Evolutionary conservation across 2,113 vertebrate genomes (phyloP).

Genomic region (Syngnathus floridae): DNA sequence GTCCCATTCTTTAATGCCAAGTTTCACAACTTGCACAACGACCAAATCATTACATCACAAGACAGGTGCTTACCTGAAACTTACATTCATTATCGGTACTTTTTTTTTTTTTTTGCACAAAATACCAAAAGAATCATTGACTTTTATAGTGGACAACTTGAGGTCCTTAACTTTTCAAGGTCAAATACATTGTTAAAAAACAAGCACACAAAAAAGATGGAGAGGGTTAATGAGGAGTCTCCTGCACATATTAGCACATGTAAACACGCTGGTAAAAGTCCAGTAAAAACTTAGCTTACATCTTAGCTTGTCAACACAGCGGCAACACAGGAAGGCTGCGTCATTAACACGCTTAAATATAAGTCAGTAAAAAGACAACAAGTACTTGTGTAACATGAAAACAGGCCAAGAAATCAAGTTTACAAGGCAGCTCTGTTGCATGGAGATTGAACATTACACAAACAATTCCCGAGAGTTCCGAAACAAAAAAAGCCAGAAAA

Average conservation of each 20-base stretch:
- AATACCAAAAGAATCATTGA: not conserved
- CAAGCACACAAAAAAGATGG: constrained; percentile 43
- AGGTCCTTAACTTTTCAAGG: constrained; percentile 9
- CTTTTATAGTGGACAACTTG: constrained; percentile 8
- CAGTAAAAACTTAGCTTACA: constrained; percentile 48
- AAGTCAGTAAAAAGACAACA: constrained; percentile 30
- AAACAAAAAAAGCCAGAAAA: constrained; percentile 16
- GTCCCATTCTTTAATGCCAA: not conserved
- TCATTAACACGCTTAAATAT: constrained; percentile 45
- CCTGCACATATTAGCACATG: constrained; percentile 23
- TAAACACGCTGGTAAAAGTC: constrained; percentile 44
- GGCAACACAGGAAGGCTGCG: constrained; percentile 42
- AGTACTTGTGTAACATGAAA: constrained; percentile 21
- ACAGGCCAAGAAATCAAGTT: constrained; percentile 12
- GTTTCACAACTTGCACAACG: not conserved
- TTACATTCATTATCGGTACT: not conserved
- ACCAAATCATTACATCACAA: not conserved
- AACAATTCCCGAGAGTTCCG: constrained; percentile 4
- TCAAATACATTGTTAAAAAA: constrained; percentile 22
- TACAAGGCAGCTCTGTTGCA: constrained; percentile 5
- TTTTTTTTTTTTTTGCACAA: not conserved
- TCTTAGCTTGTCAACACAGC: constrained; percentile 44
- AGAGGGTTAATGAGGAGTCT: constrained; percentile 60
- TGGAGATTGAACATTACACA: constrained; percentile 9
- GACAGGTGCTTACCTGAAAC: not conserved